Percentiles rank a stretch among this genome's conserved stretches.
phyloP scores from a whole-genome alignment of 2,113 vertebrate genomes.

The Esox niger region DNA sequence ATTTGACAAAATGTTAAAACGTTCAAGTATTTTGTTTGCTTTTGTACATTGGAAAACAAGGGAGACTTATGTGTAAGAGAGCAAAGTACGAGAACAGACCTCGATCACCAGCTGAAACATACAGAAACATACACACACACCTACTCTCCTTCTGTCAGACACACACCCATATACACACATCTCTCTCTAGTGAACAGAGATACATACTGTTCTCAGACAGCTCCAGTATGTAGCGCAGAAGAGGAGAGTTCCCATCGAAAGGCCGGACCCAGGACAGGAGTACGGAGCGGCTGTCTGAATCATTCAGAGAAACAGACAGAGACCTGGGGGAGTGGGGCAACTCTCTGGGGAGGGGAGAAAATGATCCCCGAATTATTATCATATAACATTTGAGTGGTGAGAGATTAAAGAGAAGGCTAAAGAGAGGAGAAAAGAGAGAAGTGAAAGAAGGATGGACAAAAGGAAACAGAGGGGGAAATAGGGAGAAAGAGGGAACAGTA shows the following conservation, averaged over 20 bases:
- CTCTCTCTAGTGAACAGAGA: conserved; percentile 12
- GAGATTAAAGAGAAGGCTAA: not conserved
- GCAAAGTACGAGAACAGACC: too few species aligned
- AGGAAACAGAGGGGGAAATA: not conserved
- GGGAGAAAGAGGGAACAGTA: not conserved
- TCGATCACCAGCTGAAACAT: too few species aligned
- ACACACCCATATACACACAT: too few species aligned
- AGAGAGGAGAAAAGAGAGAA: too few species aligned
- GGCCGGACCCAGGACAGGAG: conserved; percentile 90
- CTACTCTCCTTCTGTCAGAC: conserved; percentile 5
- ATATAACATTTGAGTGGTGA: too few species aligned
- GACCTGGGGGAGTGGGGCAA: conserved; percentile 92
- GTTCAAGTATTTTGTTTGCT: too few species aligned
- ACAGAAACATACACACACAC: conserved; percentile 16
- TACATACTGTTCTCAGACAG: conserved; percentile 93
- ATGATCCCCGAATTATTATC: too few species aligned
- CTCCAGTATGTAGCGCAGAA: conserved; percentile 89
- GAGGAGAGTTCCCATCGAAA: conserved; percentile 93
- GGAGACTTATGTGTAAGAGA: too few species aligned
- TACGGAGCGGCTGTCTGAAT: conserved; percentile 79
- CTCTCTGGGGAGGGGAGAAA: conserved; percentile 69
- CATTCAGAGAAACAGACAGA: conserved; percentile 80
- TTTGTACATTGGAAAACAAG: too few species aligned
- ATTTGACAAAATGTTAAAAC: too few species aligned
- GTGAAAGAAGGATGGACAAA: not conserved